Evolutionary conservation across 1,140 invertebrate genomes (phyloP).

Genomic region (Hetaerina americana): DNA sequence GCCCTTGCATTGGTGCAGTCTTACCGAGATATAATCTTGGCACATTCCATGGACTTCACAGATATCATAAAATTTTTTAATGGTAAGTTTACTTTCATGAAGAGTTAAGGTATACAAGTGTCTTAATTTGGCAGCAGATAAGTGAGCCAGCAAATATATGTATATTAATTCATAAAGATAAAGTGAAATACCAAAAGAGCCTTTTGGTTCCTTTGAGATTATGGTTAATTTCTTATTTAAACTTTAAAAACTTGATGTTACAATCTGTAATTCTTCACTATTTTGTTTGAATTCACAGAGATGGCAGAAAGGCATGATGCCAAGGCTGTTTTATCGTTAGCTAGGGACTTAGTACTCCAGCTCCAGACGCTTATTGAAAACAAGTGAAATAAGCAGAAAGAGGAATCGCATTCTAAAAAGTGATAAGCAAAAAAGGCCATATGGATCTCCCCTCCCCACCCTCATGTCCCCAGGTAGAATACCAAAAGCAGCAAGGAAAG

Average conservation of each 20-base stretch:
- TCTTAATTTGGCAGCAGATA: too few species aligned
- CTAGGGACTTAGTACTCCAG: slow-evolving; percentile 70
- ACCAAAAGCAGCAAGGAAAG: too few species aligned
- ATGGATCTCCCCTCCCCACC: too few species aligned
- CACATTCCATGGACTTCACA: slow-evolving; percentile 93
- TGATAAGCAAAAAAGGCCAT: too few species aligned
- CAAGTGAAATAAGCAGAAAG: slow-evolving; percentile 38
- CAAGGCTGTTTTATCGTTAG: slow-evolving; percentile 60
- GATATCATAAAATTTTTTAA: slow-evolving; percentile 98
- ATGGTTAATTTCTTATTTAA: too few species aligned
- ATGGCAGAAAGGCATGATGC: slow-evolving; percentile 90
- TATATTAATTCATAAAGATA: not conserved
- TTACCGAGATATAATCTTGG: slow-evolving; percentile 85
- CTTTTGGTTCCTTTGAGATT: too few species aligned
- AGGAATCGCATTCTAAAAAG: not conserved
- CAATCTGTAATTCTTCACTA: too few species aligned
- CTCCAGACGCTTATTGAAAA: slow-evolving; percentile 85
- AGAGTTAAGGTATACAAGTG: too few species aligned
- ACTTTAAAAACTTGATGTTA: too few species aligned
- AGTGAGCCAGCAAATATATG: too few species aligned
- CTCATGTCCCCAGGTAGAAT: too few species aligned
- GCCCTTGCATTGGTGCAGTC: slow-evolving; percentile 82
- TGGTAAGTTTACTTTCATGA: too few species aligned
- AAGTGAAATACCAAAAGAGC: not conserved
- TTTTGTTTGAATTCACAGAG: slow-evolving; percentile 49